phyloP scores from a whole-genome alignment of 53 echinoderm and acorn worm species.

The Holothuria leucospilota region DNA sequence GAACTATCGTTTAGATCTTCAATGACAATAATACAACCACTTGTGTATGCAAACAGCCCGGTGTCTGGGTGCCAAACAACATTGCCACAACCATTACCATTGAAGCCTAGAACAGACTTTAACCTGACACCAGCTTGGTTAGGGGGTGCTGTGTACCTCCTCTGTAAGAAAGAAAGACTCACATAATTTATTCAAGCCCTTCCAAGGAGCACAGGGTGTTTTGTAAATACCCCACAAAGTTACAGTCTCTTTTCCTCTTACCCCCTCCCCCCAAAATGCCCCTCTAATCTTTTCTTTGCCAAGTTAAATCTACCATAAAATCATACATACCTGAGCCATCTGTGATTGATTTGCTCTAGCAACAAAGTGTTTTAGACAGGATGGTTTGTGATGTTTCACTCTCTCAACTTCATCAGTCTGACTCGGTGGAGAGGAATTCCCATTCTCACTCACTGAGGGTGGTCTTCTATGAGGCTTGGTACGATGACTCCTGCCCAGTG shows the following conservation, averaged over 20 bases:
- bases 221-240: not conserved
- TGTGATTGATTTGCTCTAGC: conserved; percentile 80
- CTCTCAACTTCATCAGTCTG: conserved; percentile 22
- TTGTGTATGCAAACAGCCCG: conserved; percentile 97
- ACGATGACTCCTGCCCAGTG: conserved; percentile 75
- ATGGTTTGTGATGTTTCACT: conserved; percentile 59
- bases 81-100: conserved; percentile 92
- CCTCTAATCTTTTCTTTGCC: no score
- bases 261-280: no score
- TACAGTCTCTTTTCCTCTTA: no score
- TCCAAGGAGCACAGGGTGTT: not conserved
- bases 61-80: conserved; percentile 96
- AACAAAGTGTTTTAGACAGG: conserved; percentile 79
- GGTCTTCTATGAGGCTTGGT: conserved; percentile 69
- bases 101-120: conserved; percentile 88
- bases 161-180: conserved; percentile 58
- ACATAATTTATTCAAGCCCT: no score
- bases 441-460: conserved; percentile 1
- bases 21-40: conserved; percentile 82
- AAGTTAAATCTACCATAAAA: no score
- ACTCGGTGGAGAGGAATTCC: not conserved
- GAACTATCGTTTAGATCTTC: conserved; percentile 86
- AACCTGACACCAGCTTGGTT: conserved; percentile 92
- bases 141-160: conserved; percentile 91
- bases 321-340: conserved; percentile 87